Evolutionary conservation across 2,113 vertebrate genomes (phyloP).

Genomic region (Caranx ignobilis): DNA sequence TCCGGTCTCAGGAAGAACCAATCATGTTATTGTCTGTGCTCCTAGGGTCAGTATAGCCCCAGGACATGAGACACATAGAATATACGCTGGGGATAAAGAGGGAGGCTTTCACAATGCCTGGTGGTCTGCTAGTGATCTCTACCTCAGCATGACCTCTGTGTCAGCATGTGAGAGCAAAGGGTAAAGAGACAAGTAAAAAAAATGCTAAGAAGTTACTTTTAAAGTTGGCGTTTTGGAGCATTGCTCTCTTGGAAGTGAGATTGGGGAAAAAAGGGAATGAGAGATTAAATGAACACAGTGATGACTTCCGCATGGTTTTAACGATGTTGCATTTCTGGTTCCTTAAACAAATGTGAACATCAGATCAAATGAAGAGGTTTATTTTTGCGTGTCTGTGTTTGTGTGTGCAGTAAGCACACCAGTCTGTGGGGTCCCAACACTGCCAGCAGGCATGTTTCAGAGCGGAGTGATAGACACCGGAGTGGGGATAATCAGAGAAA

Average conservation of each 20-base stretch:
- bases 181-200: neutral
- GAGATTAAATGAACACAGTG: constrained; percentile 1
- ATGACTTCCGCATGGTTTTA: constrained; percentile 76
- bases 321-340: constrained; percentile 76
- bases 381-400: constrained; percentile 5
- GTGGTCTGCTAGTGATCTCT: constrained; percentile 70
- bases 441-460: constrained; percentile 62
- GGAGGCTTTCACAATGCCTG: constrained; percentile 53
- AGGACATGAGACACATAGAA: constrained; percentile 71
- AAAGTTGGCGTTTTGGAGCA: neutral
- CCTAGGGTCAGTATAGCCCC: constrained; percentile 75
- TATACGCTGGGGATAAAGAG: constrained; percentile 64
- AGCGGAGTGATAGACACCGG: constrained; percentile 60
- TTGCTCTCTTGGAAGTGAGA: neutral
- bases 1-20: constrained; percentile 81
- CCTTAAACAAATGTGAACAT: constrained; percentile 80
- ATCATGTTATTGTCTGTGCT: constrained; percentile 72
- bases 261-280: no score
- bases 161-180: constrained; percentile 19
- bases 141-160: constrained; percentile 48
- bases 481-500: constrained; percentile 47
- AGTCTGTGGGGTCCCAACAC: constrained; percentile 65
- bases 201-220: constrained; percentile 16
- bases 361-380: constrained; percentile 7
- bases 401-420: constrained; percentile 71